Conservation (phyloP, 2,113 vertebrate genomes). For the Mystacornis crossleyi region DNA sequence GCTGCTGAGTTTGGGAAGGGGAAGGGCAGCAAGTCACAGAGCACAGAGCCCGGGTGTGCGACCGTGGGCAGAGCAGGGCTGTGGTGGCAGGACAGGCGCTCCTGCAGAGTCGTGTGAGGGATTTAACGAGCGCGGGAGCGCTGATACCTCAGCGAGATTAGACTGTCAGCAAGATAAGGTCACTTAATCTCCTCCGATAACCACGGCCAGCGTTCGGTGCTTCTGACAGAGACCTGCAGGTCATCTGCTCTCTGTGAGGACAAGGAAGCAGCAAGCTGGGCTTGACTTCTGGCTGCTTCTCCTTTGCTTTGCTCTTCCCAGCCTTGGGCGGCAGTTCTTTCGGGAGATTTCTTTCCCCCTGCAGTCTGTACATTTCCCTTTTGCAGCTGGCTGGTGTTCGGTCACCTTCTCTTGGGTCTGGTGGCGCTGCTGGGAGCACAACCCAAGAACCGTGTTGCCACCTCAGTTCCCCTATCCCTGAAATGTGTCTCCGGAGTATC, state of each 20-base stretch:
- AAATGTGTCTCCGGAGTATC: neutral
- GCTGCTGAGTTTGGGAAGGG: neutral
- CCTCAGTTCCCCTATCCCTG: neutral
- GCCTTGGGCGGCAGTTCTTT: neutral
- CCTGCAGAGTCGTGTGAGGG: neutral
- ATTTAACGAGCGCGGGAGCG: accelerated
- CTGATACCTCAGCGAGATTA: neutral
- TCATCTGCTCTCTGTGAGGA: neutral
- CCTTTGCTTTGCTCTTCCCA: neutral
- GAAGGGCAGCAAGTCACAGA: neutral
- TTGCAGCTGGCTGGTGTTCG: neutral
- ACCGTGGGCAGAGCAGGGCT: neutral
- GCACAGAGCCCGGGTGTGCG: neutral
- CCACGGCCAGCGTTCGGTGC: neutral
- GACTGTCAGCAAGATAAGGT: neutral
- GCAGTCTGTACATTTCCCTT: neutral
- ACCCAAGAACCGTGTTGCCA: neutral
- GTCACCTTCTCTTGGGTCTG: neutral
- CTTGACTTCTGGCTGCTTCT: neutral
- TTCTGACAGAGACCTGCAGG: neutral
- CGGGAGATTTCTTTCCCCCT: neutral
- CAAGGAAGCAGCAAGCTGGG: neutral
- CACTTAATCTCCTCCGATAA: neutral
- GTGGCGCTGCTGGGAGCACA: neutral
- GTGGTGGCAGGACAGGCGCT: neutral